A percentile compares a stretch with the other conserved stretches of the same genome.
Conservation (phyloP, 1,140 invertebrate genomes). For the Danaus melanippus region DNA sequence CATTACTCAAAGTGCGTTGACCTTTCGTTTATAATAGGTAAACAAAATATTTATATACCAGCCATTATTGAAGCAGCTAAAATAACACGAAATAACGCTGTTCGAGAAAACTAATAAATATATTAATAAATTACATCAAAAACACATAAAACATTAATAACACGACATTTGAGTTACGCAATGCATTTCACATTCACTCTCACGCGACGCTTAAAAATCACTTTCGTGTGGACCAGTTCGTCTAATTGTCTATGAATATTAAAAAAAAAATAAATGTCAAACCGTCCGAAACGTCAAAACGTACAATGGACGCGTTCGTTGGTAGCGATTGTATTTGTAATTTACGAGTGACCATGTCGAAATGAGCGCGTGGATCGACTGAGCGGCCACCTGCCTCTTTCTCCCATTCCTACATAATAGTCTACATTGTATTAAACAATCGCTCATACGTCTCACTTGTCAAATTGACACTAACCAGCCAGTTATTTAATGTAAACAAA, state of each 20-base stretch:
- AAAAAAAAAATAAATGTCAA: conserved; percentile 35
- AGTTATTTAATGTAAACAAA: no score
- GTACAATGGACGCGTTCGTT: conserved; percentile 18
- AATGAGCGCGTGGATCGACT: conserved; percentile 63
- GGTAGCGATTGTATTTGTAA: conserved; percentile 41
- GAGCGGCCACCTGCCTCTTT: conserved; percentile 57
- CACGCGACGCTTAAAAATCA: conserved; percentile 52
- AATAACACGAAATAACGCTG: no score
- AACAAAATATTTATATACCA: no score
- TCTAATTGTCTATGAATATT: conserved; percentile 22
- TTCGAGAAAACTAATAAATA: no score
- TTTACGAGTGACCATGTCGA: conserved; percentile 66
- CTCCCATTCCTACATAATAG: conserved; percentile 67
- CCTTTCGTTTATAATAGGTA: no score
- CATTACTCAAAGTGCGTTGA: no score
- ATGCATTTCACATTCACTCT: conserved; percentile 64
- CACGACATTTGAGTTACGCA: conserved; percentile 49
- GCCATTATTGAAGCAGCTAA: no score
- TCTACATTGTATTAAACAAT: conserved; percentile 47
- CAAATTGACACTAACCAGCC: neutral
- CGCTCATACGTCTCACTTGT: conserved; percentile 10
- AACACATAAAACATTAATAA: conserved; percentile 28
- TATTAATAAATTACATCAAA: no score
- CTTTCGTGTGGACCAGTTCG: conserved; percentile 54
- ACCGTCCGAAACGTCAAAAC: conserved; percentile 41